phyloP scores from a whole-genome alignment of 2,797 vertebrate genomes.

The Carduelis carduelis region DNA sequence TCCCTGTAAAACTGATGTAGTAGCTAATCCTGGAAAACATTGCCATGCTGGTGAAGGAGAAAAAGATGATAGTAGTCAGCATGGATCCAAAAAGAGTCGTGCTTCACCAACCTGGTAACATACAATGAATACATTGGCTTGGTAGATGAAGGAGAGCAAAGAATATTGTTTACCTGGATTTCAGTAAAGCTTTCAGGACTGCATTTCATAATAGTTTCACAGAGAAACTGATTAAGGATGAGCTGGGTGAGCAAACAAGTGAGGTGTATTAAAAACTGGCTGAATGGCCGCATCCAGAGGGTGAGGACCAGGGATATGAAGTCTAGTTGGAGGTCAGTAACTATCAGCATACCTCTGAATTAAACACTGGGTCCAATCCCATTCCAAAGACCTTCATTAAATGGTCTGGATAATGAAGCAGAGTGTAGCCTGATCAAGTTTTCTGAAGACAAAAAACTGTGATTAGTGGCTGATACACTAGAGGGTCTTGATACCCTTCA shows the following conservation, averaged over 20 bases:
- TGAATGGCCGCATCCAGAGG: not conserved
- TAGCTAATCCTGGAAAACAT: not conserved
- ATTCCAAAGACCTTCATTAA: not conserved
- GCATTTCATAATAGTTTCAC: not conserved
- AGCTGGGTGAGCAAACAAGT: not conserved
- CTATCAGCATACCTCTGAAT: not conserved
- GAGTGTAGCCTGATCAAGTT: not conserved
- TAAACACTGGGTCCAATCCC: not conserved
- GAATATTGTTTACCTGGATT: not conserved
- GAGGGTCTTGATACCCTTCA: not conserved
- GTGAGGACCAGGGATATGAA: not conserved
- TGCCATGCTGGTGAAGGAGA: not conserved
- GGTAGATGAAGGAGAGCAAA: not conserved
- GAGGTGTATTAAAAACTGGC: not conserved
- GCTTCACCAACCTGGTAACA: not conserved
- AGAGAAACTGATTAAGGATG: not conserved
- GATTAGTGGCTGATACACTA: not conserved
- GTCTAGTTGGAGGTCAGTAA: not conserved
- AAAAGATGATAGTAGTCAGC: not conserved
- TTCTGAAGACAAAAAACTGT: not conserved
- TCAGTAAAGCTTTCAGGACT: not conserved
- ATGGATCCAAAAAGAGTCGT: not conserved
- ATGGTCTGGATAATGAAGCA: not conserved
- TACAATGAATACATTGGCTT: not conserved
- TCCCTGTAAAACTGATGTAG: not conserved